Conservation (phyloP, 1,140 invertebrate species). For the Nephila pilipes region DNA sequence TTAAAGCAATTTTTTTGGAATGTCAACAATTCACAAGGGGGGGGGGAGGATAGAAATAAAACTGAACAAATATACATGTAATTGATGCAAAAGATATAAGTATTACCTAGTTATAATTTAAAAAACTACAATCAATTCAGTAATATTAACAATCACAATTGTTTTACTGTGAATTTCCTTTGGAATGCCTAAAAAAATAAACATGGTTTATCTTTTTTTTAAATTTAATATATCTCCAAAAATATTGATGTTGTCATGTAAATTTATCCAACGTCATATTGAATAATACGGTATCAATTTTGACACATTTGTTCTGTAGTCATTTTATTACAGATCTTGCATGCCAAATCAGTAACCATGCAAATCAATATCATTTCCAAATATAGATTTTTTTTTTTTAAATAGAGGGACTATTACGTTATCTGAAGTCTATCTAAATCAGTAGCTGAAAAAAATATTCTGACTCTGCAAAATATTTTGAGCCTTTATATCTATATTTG, state of each 20-base stretch:
- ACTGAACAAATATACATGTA: not conserved
- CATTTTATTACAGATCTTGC: not conserved
- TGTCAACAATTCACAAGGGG: not conserved
- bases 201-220: too few relatives aligned
- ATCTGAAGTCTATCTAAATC: slow-evolving; percentile 3
- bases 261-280: not conserved
- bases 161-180: not conserved
- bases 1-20: not conserved
- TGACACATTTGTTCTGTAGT: not conserved
- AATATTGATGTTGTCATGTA: too few relatives aligned
- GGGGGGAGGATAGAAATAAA: not conserved
- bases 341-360: not conserved
- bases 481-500: slow-evolving; percentile 23
- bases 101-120: not conserved
- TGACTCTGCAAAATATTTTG: slow-evolving; percentile 31
- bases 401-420: not conserved
- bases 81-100: not conserved
- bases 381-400: not conserved
- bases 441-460: slow-evolving; percentile 19
- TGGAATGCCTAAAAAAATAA: too few relatives aligned
- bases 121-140: not conserved
- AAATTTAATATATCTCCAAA: too few relatives aligned
- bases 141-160: not conserved
- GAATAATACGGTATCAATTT: not conserved
- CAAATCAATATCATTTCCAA: not conserved